These are phyloP conservation scores for Acronicta leporina DNA, from an alignment of 2,888 invertebrate species.

Conservation along the genomic window DNA sequence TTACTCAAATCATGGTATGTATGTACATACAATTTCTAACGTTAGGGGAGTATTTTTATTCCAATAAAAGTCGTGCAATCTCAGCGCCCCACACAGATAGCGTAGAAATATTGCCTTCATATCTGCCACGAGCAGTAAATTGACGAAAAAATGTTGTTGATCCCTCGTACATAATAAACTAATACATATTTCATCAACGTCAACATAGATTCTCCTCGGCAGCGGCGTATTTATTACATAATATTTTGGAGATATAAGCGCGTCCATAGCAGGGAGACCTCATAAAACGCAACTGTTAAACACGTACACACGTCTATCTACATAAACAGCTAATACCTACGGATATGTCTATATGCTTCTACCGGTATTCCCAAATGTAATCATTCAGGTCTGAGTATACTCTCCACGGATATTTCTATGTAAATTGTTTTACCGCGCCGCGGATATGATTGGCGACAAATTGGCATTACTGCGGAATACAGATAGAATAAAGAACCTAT, in stretches of 20 bases:
- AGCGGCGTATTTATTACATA: slow-evolving; percentile 40
- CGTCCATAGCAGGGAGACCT: slow-evolving; percentile 9
- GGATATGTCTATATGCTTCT: slow-evolving; percentile 23
- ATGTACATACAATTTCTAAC: slow-evolving; percentile 35
- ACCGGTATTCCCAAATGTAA: slow-evolving; percentile 61
- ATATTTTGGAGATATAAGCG: slow-evolving; percentile 31
- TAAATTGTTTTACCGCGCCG: slow-evolving; percentile 67
- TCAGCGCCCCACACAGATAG: slow-evolving; percentile 75
- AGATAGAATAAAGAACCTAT: slow-evolving; percentile 17
- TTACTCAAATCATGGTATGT: slow-evolving; percentile 56
- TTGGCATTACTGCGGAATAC: slow-evolving; percentile 36
- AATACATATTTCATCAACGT: slow-evolving; percentile 77
- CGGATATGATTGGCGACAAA: slow-evolving; percentile 59
- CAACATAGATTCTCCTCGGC: slow-evolving; percentile 51
- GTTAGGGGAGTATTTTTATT: slow-evolving; percentile 58
- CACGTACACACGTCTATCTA: slow-evolving; percentile 14
- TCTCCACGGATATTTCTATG: slow-evolving; percentile 61
- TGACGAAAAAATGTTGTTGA: slow-evolving; percentile 76
- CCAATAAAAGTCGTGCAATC: slow-evolving; percentile 75
- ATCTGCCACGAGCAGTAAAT: slow-evolving; percentile 75
- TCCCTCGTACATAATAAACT: slow-evolving; percentile 71
- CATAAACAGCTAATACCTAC: slow-evolving; percentile 2
- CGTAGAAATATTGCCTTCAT: slow-evolving; percentile 78
- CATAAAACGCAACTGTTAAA: slow-evolving; percentile 24
- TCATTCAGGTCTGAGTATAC: slow-evolving; percentile 60